Evolutionary conservation across 2,113 vertebrate genomes (phyloP), one percentile per base, ranked within the genome.

Genomic region (Nesogale talazaci): DNA sequence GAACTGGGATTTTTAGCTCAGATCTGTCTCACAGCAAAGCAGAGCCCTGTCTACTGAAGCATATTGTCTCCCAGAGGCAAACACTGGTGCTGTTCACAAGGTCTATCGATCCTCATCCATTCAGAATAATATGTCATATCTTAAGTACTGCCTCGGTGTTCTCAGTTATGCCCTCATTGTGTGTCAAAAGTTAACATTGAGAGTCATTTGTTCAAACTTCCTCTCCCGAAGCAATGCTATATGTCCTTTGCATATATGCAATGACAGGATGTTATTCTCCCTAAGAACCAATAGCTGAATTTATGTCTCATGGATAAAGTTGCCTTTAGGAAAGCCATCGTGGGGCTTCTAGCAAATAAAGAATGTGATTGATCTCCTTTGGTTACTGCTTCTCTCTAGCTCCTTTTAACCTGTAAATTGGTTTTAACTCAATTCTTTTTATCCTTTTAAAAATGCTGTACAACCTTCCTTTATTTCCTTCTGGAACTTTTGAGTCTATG

Each of bases 401-500:
- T 57, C 31, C 70, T 82, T 86, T 91, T 83, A 94, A 83, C 67
- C 88, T 80, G 17, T 36, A 57, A 69, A 95, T 61, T 38, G 19
- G 19, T 6, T 84, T 76, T 87, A 83, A 59, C 67, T 89, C 25
- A 52, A 70, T 88, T n/a, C 42, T 80, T 87, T 88, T 72, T 0
- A 74, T 9, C 52, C 38, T 2, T 86, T 76, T 91, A 91, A 34
- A 6, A 8, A 11, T 52, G 46, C 46, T 2, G 22, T 80, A 16
- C 46, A 80, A 89, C n/a, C 61, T 74, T 56, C 83, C 19, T 0
- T 84, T 70, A 52, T 74, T 57, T 40, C 84, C 82, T 86, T 79
- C 77, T 72, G 34, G 84, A 86, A 84, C 15, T 84, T 91, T 88
- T 92, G n/a, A 84, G 52, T 93, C 52, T 75, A 59, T 93, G 67